phyloP scores from a whole-genome alignment of 2,888 invertebrate species.

The Noctuana brunneofusca region DNA sequence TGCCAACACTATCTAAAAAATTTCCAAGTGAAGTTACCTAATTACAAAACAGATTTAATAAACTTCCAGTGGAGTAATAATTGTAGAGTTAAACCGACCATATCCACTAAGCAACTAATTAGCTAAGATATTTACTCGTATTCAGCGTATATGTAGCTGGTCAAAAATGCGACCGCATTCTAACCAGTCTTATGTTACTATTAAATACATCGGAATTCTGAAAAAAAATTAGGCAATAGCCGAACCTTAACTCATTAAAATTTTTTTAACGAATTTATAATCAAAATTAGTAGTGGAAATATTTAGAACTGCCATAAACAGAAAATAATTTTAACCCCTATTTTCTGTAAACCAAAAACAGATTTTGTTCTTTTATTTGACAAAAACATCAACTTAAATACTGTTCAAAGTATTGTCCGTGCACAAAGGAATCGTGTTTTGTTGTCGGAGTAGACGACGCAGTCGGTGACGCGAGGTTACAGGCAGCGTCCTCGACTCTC shows the following conservation, averaged over 20 bases:
- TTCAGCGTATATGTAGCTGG: neutral
- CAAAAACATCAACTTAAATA: neutral
- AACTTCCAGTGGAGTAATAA: too few species aligned
- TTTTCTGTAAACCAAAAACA: too few species aligned
- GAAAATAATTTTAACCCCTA: too few species aligned
- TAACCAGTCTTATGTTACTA: neutral
- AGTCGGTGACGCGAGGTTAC: constrained; percentile 25
- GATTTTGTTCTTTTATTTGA: too few species aligned
- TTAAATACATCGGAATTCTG: neutral
- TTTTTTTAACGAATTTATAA: neutral
- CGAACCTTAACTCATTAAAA: neutral
- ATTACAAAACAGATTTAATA: too few species aligned
- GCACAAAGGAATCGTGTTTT: constrained; percentile 16
- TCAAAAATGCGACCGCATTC: neutral
- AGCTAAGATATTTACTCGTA: neutral
- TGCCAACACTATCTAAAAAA: too few species aligned
- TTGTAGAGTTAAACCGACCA: neutral
- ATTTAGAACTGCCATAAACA: too few species aligned
- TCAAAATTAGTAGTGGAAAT: too few species aligned
- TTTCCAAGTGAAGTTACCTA: too few species aligned
- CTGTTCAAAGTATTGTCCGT: neutral
- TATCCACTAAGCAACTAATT: neutral
- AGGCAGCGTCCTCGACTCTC: constrained; percentile 41
- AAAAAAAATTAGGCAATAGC: neutral
- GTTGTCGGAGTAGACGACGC: constrained; percentile 12